A percentile compares a stretch with the other conserved stretches of the same genome.
Conservation (phyloP, 2,113 vertebrate genomes). For the Mellivora capensis region DNA sequence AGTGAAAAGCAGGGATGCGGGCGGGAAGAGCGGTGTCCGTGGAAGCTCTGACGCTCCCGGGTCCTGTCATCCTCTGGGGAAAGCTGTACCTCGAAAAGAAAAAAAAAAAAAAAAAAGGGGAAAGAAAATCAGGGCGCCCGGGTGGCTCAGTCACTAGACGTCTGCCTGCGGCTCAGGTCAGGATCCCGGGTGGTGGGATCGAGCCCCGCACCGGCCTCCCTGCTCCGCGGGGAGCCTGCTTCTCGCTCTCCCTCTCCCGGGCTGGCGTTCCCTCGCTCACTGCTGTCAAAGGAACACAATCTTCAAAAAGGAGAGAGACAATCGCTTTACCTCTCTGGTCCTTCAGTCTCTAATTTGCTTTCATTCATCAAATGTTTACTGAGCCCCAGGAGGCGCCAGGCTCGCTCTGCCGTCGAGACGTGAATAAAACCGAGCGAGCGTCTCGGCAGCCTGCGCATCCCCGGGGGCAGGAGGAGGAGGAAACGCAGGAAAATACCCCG, state of each 20-base stretch:
- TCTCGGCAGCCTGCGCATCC: neutral
- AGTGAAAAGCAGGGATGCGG: neutral
- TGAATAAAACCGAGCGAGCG: neutral
- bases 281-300: no score
- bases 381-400: neutral
- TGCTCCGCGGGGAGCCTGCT: no score
- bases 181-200: no score
- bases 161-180: no score
- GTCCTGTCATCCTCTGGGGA: neutral
- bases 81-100: neutral
- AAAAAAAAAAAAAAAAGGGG: neutral
- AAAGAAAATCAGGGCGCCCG: no score
- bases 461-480: neutral
- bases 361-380: neutral
- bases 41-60: neutral
- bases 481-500: neutral
- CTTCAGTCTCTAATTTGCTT: neutral
- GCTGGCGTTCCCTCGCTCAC: no score
- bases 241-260: no score
- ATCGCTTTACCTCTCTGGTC: neutral
- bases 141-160: no score
- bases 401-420: neutral
- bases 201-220: no score
- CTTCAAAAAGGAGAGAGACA: neutral
- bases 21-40: neutral